Evolutionary conservation across 2,888 invertebrate genomes (phyloP), one percentile per base, ranked within the genome.

Genomic region (Microplitis deprimator): DNA sequence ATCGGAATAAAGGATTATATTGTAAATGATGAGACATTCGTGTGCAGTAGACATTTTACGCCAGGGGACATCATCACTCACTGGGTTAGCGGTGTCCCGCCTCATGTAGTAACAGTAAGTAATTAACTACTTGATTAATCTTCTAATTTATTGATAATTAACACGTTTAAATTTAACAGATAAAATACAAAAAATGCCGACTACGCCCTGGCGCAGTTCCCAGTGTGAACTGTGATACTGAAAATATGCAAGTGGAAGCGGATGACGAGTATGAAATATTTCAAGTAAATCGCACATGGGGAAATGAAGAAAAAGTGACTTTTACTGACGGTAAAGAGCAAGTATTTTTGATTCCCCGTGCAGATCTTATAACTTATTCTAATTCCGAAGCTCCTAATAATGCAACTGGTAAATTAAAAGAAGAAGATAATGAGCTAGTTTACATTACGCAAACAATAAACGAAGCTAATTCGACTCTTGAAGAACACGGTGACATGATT

Each of bases 51-150:
- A 81, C 88, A 89, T 78, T 89, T 89, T 80, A 81, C 83, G 40
- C 84, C 85, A 50, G 80, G 84, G 40, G 89, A 89, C 81, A 87
- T 89, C 50, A 87, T 89, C 67, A 88, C 89, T 1, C 89, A 89
- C 68, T 89, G 89, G 89, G 84, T 87, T 59, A 89, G 89, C 75
- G 89, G 89, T 16, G 84, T 87, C 13, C 89, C 89, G 20, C 89
- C 89, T 1, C 86, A 88, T 77, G 88, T 88, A 65, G 84, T 89
- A 68, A 86, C 86, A 13, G 89, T 88, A 82, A 84, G 85, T 84
- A 75, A 17, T 40, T 6, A n/a, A 67, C n/a, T 41, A 62, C 6
- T 8, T 64, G 17, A 70, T 41, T 5, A 41, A 68, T 59, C 20
- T 62, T 50, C 20, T 16, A 29, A 39, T 20, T 67, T 67, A 8